These are phyloP conservation scores for Merops nubicus DNA, from an alignment of 2,113 vertebrate genomes.

Conservation along the genomic window DNA sequence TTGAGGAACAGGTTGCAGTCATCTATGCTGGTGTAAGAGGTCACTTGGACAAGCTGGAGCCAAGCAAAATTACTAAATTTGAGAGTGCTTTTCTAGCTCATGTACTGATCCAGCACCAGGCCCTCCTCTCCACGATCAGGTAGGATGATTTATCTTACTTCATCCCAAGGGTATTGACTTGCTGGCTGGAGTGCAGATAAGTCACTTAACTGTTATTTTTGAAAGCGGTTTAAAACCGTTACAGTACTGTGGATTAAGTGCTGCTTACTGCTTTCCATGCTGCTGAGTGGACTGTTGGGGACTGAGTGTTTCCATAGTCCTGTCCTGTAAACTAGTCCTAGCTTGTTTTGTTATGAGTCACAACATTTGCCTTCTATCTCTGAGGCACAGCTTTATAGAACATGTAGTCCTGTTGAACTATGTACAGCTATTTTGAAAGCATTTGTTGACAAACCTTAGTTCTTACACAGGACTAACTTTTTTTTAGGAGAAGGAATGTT, in stretches of 20 bases:
- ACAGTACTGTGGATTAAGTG: too few relatives aligned
- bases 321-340: not conserved
- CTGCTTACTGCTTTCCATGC: not conserved
- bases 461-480: not conserved
- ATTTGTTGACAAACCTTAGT: not conserved
- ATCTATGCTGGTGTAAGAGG: constrained; percentile 98
- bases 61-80: constrained; percentile 97
- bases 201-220: not conserved
- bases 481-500: not conserved
- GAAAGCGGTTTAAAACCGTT: too few relatives aligned
- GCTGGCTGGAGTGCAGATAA: not conserved
- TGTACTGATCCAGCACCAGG: constrained; percentile 89
- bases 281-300: too few relatives aligned
- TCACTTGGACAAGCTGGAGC: constrained; percentile 95
- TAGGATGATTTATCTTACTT: not conserved
- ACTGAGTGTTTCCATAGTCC: not conserved
- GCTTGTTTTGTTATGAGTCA: not conserved
- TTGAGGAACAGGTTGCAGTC: constrained; percentile 96
- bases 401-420: not conserved
- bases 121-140: constrained; percentile 87
- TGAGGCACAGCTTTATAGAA: not conserved
- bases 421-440: fast-evolving
- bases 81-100: constrained; percentile 94
- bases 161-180: not conserved
- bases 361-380: fast-evolving